Conservation (phyloP, 2,888 invertebrate genomes). For the Hypomecis atomaria region DNA sequence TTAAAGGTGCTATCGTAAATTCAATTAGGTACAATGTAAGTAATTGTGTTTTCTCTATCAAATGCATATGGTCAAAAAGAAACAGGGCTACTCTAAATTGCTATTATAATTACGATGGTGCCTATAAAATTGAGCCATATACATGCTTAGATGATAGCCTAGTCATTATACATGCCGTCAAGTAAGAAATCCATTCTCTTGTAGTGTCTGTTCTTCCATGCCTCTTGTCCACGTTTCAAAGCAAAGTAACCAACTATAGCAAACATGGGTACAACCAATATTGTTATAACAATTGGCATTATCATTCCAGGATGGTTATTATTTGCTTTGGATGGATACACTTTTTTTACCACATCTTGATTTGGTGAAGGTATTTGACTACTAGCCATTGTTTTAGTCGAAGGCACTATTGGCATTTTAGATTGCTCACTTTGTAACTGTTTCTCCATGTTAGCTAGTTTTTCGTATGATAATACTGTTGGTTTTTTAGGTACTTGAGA, state of each 20-base stretch:
- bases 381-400: slow-evolving; percentile 48
- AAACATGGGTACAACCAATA: slow-evolving; percentile 90
- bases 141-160: neutral
- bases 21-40: too few relatives aligned
- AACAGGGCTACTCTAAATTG: too few relatives aligned
- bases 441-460: slow-evolving; percentile 54
- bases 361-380: slow-evolving; percentile 55
- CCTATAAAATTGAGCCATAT: too few relatives aligned
- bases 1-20: too few relatives aligned
- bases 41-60: too few relatives aligned
- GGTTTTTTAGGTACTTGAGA: slow-evolving; percentile 62
- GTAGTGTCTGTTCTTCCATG: slow-evolving; percentile 94
- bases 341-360: slow-evolving; percentile 44
- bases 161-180: slow-evolving; percentile 95
- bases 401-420: slow-evolving; percentile 45
- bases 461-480: slow-evolving; percentile 59
- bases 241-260: slow-evolving; percentile 87
- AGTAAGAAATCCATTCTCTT: slow-evolving; percentile 94
- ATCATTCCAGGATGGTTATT: slow-evolving; percentile 86
- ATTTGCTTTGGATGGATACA: slow-evolving; percentile 53
- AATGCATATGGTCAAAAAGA: too few relatives aligned
- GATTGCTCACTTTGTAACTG: slow-evolving; percentile 41
- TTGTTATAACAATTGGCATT: slow-evolving; percentile 89
- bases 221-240: slow-evolving; percentile 89
- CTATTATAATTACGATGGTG: too few relatives aligned